Percentiles rank a stretch among this genome's conserved stretches.
phyloP scores from a whole-genome alignment of 2,888 invertebrate species.

The Cephus spinipes region DNA sequence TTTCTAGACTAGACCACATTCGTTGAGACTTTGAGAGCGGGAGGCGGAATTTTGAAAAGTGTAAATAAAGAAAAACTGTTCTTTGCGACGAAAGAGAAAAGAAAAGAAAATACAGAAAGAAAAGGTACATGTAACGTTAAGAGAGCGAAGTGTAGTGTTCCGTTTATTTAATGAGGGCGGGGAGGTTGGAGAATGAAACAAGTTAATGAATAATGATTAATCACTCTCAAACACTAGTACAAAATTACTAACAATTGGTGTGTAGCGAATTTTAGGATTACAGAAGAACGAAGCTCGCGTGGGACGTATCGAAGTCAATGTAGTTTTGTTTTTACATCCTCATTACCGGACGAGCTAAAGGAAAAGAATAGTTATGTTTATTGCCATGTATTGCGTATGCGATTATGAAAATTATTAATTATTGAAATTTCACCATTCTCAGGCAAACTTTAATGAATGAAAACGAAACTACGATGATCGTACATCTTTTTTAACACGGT shows the following conservation, averaged over 20 bases:
- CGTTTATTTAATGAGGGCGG: no score
- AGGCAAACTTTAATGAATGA: no score
- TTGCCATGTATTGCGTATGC: no score
- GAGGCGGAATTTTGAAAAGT: slow-evolving; percentile 1
- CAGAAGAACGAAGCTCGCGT: background rate
- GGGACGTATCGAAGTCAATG: background rate
- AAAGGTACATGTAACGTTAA: no score
- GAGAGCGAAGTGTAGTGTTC: no score
- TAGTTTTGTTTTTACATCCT: background rate
- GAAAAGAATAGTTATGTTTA: no score
- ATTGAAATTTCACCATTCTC: no score
- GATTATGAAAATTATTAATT: no score
- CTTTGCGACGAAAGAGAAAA: slow-evolving; percentile 11
- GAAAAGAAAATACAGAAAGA: slow-evolving; percentile 12
- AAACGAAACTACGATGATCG: no score
- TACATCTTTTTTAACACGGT: no score
- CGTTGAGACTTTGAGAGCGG: slow-evolving; percentile 14
- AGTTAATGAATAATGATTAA: slow-evolving; percentile 12
- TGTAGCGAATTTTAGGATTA: slow-evolving; percentile 26
- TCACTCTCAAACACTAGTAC: slow-evolving; percentile 41
- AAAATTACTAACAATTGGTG: slow-evolving; percentile 40
- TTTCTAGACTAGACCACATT: slow-evolving; percentile 35
- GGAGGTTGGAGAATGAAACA: no score
- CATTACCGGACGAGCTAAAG: slow-evolving; percentile 4
- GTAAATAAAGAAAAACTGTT: slow-evolving; percentile 6